A percentile compares a stretch with the other conserved stretches of the same genome.
These are phyloP conservation scores for Circaetus cinerascens DNA, from an alignment of 2,113 vertebrate genomes.

Conservation along the genomic window DNA sequence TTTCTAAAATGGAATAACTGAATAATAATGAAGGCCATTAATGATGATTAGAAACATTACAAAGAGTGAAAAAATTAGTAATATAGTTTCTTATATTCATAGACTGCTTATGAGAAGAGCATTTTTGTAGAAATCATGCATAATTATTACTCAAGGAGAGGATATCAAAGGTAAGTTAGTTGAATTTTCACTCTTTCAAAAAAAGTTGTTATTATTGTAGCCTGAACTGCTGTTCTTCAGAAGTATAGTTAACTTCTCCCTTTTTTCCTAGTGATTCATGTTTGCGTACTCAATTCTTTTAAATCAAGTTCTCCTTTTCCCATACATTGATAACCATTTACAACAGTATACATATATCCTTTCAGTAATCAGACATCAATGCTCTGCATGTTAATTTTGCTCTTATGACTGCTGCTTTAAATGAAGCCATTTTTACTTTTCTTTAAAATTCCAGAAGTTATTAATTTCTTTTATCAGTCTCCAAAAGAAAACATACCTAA, in stretches of 20 bases:
- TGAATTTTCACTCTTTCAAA: background rate
- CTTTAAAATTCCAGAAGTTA: background rate
- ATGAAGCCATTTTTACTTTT: background rate
- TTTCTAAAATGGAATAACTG: conserved; percentile 40
- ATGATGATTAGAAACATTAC: conserved; percentile 26
- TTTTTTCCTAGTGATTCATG: background rate
- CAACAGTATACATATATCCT: background rate
- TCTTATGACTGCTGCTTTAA: background rate
- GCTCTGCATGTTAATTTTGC: background rate
- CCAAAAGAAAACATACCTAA: conserved; percentile 30
- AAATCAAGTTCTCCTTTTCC: background rate
- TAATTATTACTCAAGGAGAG: background rate
- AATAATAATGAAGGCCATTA: conserved; percentile 53
- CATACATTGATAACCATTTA: background rate
- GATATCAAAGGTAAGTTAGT: background rate
- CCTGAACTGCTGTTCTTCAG: background rate
- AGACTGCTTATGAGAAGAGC: background rate
- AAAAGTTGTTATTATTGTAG: background rate
- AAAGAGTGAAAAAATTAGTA: conserved; percentile 14
- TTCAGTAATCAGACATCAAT: background rate
- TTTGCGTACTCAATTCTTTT: background rate
- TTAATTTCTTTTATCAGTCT: conserved; percentile 8
- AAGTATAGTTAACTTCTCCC: background rate
- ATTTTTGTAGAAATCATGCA: background rate
- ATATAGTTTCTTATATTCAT: background rate